Evolutionary conservation across 2,113 vertebrate genomes (phyloP), one percentile per base, ranked within the genome.

Genomic region (Larimichthys polyactis): DNA sequence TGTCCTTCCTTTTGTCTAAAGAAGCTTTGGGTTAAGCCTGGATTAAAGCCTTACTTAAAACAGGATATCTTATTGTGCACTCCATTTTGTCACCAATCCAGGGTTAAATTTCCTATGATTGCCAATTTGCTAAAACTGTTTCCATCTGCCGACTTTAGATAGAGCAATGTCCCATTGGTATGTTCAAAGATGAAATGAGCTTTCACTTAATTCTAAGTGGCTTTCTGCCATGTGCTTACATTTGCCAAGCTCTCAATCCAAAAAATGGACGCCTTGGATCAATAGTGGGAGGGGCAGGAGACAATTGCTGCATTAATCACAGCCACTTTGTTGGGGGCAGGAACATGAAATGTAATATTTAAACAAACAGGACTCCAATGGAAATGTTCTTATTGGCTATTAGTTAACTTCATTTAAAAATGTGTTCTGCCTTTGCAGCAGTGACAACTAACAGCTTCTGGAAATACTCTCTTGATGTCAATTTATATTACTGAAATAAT

Each of bases 301-400:
- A 73, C 78, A 87, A 79, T 82, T 79, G 83, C 67, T 32, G 68
- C 84, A 92, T 92, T 81, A 82, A 92, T 94, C 89, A 88, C 57
- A 85, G 77, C 64, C 84, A 76, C 80, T 89, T 87, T 66, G 77
- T 79, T 67, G 51, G 83, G 70, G 59, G 44, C 51, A 20, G 62
- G 24, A 36, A 77, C 72, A 69, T 54, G 60, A 77, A 85, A 64
- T 59, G 22, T 27, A 22, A 71, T 48, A 74, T 75, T 84, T 58
- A 66, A 85, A 80, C 20, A 49, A 81, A 78, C 59, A 3, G 27
- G 40, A 57, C 48, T 80, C 55, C 46, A 71, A 4, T 67, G 82
- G 55, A 68, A 71, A 81, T 78, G 36, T 16, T 79, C 59, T 71
- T 60, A 80, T 75, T 74, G 0, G 59, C 54, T 76, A 44, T 73